Evolutionary conservation across 2,113 vertebrate species (phyloP), one percentile per base, ranked within the genome.

Genomic region (Salvelinus alpinus): DNA sequence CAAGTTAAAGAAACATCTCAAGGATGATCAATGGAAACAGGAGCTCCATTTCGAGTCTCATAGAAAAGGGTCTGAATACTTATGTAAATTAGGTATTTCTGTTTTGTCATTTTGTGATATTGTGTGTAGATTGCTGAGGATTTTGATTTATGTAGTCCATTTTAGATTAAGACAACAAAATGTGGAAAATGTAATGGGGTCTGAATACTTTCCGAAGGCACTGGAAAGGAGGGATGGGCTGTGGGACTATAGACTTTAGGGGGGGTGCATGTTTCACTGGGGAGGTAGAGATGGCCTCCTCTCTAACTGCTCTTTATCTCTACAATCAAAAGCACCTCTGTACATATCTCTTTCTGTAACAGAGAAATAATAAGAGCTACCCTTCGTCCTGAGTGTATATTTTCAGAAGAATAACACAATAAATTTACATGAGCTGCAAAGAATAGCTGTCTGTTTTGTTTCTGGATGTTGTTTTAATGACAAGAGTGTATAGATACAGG

Each of bases 341-440:
- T 92, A 88, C 51, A 85, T 87, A 84, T 85, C 73, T 82, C 79
- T 88, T 86, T 89, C 82, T 90, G 90, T 89, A 86, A 90, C 80
- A 79, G 76, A 80, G 79, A 80, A 80, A 66, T 82, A 76, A 86
- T 92, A 90, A 90, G 87, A 85, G 83, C 84, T 87, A 84, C 86
- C 81, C 77, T 88, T 78, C 22, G 80, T 88, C 85, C 77, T 86
- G 75, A 86, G 80, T 93, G 92, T 91, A 89, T 89, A 86, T 93
- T 93, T 92, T 89, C 91, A 86, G 80, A 88, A 89, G 86, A 84
- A 78, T 85, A 84, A 82, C 31, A 79, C 72, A 85, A 91, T 90
- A 91, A 88, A 92, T 91, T 89, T 91, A 87, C 88, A 89, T 84
- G 77, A 90, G 83, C 80, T 82, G 82, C 77, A 81, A 82, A 82